Percentiles rank a stretch among this genome's conserved stretches.
phyloP scores from a whole-genome alignment of 1,140 invertebrate genomes.

The Metopolophium dirhodum region DNA sequence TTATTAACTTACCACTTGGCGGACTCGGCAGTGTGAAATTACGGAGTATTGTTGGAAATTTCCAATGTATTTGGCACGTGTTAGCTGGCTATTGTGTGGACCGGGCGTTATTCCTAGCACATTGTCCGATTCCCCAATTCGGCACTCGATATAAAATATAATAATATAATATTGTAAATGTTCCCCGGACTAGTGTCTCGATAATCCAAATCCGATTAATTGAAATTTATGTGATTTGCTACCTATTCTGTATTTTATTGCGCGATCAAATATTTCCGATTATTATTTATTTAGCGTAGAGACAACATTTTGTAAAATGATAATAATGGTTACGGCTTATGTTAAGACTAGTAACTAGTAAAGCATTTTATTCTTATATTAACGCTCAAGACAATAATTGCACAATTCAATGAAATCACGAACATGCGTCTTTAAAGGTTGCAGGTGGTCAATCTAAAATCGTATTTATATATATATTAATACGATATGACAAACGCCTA shows the following conservation, averaged over 20 bases:
- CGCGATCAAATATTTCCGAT: background rate
- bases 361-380: no score
- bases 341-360: background rate
- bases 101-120: background rate
- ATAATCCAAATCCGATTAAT: background rate
- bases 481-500: background rate
- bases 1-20: background rate
- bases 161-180: background rate
- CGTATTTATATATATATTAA: no score
- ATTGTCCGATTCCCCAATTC: background rate
- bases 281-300: background rate
- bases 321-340: background rate
- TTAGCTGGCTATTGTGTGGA: background rate
- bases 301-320: background rate
- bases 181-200: background rate
- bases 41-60: background rate
- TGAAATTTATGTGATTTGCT: background rate
- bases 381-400: no score
- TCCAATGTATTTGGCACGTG: background rate
- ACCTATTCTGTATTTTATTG: background rate
- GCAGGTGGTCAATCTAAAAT: no score
- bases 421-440: no score
- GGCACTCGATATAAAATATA: no score
- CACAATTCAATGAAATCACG: no score
- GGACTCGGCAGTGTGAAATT: background rate